Conservation (phyloP, 1,140 invertebrate genomes). For the Ectropis grisescens region DNA sequence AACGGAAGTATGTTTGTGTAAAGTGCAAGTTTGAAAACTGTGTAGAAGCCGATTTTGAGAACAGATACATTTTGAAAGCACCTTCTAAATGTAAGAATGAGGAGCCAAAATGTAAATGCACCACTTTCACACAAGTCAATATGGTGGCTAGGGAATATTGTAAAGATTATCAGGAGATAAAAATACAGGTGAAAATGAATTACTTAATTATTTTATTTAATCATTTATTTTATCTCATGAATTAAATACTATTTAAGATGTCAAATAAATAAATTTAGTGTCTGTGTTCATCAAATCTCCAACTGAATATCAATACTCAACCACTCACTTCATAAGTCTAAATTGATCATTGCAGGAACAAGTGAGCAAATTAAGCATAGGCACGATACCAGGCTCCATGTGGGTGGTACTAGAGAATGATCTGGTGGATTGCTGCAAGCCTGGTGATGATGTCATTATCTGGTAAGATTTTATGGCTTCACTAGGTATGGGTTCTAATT, state of each 20-base stretch:
- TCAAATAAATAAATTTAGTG: too few relatives aligned
- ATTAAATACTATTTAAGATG: too few relatives aligned
- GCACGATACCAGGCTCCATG: slow-evolving; percentile 82
- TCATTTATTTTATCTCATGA: too few relatives aligned
- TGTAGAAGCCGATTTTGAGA: slow-evolving; percentile 79
- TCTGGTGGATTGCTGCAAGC: slow-evolving; percentile 88
- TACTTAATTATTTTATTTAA: too few relatives aligned
- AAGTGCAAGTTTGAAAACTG: slow-evolving; percentile 81
- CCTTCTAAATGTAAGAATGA: slow-evolving; percentile 75
- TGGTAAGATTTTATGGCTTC: slow-evolving; percentile 77
- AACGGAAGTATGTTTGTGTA: slow-evolving; percentile 80
- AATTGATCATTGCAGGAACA: slow-evolving; percentile 80
- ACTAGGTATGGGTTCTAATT: too few relatives aligned
- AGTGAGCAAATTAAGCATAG: slow-evolving; percentile 78
- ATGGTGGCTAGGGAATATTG: slow-evolving; percentile 75
- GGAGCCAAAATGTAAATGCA: slow-evolving; percentile 69
- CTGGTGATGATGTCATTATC: slow-evolving; percentile 89
- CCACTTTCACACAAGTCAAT: slow-evolving; percentile 66
- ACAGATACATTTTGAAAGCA: slow-evolving; percentile 73
- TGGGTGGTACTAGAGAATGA: slow-evolving; percentile 89
- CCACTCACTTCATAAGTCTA: too few relatives aligned
- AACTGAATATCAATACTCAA: too few relatives aligned
- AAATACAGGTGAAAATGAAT: slow-evolving; percentile 76
- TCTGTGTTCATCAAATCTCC: too few relatives aligned
- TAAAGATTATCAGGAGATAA: slow-evolving; percentile 93